Base-by-base conservation (phyloP, 2,113 vertebrate genomes). In the Ceratotherium simum region DNA sequence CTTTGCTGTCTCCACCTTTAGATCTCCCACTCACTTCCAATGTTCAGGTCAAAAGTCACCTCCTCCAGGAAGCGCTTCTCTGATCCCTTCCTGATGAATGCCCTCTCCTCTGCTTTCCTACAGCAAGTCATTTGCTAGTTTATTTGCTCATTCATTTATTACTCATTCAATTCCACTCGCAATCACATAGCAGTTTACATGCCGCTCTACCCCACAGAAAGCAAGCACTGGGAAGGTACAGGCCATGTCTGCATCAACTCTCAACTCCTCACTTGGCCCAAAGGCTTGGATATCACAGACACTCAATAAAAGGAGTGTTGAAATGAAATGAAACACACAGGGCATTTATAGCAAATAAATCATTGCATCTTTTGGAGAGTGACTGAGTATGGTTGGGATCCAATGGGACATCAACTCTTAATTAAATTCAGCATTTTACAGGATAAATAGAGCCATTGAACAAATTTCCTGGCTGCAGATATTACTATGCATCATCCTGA, bases 291-390 rank as follows among this genome's bases (percentile, higher is more conserved):
- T 79, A 20, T 60, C 36, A 72, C 64, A 93, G 29, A 76, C 46
- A 46, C 67, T 82, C 48, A 36, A 42, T 25, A 33, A 69, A 89
- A 89, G 25, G 10, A 91, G 56, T 65, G 5, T 5, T 64, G 51
- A 86, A 92, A 86, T 94, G 17, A 91, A 95, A 96, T 51, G 18
- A 75, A 96, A 92, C 73, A 60, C 25, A 81, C 8, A 69, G 56
- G 46, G 13, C n/a, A 31, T 42, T 56, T 82, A 62, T 20, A 62
- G 23, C 62, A 91, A 73, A 33, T 54, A 81, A 96, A 93, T 91
- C 8, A 78, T 16, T 46, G 25, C 39, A 67, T 92, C 39, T 91
- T 97, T 70, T 69, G 65, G 51, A 65, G 93, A 85, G 39, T 56
- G 16, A 54, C 42, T 70, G 7, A 90, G 23, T 54, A 81, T 58